Evolutionary conservation across 2,113 vertebrate genomes (phyloP), one percentile per base, ranked within the genome.

Genomic region (Cheilinus undulatus): DNA sequence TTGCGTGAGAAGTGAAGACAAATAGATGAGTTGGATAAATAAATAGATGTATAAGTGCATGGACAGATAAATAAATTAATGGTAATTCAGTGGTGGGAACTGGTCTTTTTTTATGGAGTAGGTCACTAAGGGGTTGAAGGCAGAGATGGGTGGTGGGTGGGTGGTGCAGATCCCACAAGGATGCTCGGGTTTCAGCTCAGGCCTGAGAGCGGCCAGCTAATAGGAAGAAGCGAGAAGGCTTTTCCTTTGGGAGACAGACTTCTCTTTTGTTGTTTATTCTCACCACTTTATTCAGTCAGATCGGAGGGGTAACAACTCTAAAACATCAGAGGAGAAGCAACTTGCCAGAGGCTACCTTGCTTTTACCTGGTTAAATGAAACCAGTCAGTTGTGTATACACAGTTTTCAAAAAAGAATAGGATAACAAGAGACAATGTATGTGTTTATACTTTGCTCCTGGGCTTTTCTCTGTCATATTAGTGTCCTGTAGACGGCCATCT

Each of bases 71-170:
- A 93, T 92, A 91, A 91, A 93, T 86, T 23, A 49, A 78, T 89
- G 61, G 80, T 46, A 77, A 86, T 79, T 70, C 69, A 62, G 67
- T 15, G 51, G 80, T 93, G 93, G 93, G 91, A 94, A 94, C 89
- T 87, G 67, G 88, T 87, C 78, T 64, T 75, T 83, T 80, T 75
- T 62, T 34, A 54, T 78, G 74, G 69, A 70, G 34, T 34, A 27
- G 84, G 76, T 89, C 89, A 89, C 83, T 61, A 19, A 68, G 76
- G 86, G 87, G 82, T 78, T 82, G 83, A 63, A 67, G 80, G 86
- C 38, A 12, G 85, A 54, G 82, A 80, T 80, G 88, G 86, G 76
- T 80, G 58, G 57, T 45, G 80, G 64, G 69, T 78, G 88, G 78
- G 89, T 82, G 88, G 85, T 81, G 73, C 81, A 43, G 57, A 69